phyloP scores from a whole-genome alignment of 2,888 invertebrate genomes.

The Polydrusus cervinus region DNA sequence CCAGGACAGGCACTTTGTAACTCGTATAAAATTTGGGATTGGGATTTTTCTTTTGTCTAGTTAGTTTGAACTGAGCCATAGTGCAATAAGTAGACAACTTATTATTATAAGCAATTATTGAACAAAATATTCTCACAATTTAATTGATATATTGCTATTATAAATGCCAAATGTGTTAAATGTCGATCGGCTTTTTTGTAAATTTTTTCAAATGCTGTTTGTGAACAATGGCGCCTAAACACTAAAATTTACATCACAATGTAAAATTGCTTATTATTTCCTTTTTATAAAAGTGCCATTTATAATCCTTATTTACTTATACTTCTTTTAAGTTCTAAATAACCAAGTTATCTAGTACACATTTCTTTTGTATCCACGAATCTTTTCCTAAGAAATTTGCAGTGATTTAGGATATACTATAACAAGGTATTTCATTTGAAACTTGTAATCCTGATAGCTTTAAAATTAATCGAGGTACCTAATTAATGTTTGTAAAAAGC shows the following conservation, averaged over 20 bases:
- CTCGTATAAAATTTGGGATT: too few species aligned
- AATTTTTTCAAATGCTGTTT: constrained; percentile 41
- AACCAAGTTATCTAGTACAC: constrained; percentile 48
- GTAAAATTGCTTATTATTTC: constrained; percentile 36
- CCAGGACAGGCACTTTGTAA: too few species aligned
- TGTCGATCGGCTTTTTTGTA: constrained; percentile 39
- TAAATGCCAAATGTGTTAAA: constrained; percentile 31
- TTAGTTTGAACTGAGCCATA: too few species aligned
- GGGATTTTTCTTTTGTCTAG: too few species aligned
- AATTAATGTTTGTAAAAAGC: too few species aligned
- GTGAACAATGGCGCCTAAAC: constrained; percentile 35
- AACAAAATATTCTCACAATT: constrained; percentile 29
- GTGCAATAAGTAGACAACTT: too few species aligned
- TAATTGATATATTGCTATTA: constrained; percentile 1
- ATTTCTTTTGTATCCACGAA: constrained; percentile 34
- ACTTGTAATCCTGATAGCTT: too few species aligned
- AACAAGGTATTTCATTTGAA: too few species aligned
- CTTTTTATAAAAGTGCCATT: constrained; percentile 50
- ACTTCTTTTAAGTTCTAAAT: constrained; percentile 48
- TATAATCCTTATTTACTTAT: constrained; percentile 37
- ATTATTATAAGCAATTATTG: too few species aligned
- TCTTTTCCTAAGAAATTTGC: constrained; percentile 15
- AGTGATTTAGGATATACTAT: not conserved
- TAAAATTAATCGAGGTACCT: too few species aligned
- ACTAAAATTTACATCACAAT: constrained; percentile 48